A percentile compares a stretch with the other conserved stretches of the same genome.
phyloP scores from a whole-genome alignment of 2,113 vertebrate genomes.

The Hippocampus comes region DNA sequence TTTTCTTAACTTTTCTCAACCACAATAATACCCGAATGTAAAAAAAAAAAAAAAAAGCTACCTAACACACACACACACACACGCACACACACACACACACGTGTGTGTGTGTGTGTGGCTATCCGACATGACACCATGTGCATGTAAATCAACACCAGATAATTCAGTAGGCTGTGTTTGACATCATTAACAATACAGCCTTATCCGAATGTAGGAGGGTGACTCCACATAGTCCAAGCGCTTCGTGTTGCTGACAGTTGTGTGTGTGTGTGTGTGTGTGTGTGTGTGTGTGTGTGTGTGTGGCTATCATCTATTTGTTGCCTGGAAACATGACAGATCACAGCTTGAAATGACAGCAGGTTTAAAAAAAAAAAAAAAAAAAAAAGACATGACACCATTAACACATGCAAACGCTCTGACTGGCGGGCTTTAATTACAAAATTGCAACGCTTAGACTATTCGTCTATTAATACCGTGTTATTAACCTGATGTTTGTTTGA shows the following conservation, averaged over 20 bases:
- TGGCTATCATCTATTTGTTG: slow-evolving; percentile 11
- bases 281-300: slow-evolving; percentile 18
- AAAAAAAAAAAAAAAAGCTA: background rate
- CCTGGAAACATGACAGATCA: slow-evolving; percentile 58
- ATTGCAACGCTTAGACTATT: background rate
- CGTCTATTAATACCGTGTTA: too few relatives aligned
- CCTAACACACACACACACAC: background rate
- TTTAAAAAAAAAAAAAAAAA: slow-evolving; percentile 55
- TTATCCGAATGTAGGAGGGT: slow-evolving; percentile 17
- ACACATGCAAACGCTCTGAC: background rate
- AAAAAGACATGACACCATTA: slow-evolving; percentile 31
- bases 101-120: too few relatives aligned
- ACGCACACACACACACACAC: slow-evolving; percentile 9
- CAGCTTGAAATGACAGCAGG: slow-evolving; percentile 30
- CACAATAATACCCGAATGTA: too few relatives aligned
- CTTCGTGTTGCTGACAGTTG: slow-evolving; percentile 54
- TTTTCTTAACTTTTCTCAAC: too few relatives aligned
- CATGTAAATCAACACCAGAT: slow-evolving; percentile 35
- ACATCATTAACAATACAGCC: slow-evolving; percentile 61
- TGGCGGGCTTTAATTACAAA: background rate
- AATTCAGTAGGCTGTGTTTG: slow-evolving; percentile 33
- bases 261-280: slow-evolving; percentile 10
- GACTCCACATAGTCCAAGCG: slow-evolving; percentile 54
- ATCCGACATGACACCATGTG: too few relatives aligned
- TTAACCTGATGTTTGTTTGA: background rate